Conservation (phyloP, 1,140 invertebrate species). For the Drosophila repletoides region DNA sequence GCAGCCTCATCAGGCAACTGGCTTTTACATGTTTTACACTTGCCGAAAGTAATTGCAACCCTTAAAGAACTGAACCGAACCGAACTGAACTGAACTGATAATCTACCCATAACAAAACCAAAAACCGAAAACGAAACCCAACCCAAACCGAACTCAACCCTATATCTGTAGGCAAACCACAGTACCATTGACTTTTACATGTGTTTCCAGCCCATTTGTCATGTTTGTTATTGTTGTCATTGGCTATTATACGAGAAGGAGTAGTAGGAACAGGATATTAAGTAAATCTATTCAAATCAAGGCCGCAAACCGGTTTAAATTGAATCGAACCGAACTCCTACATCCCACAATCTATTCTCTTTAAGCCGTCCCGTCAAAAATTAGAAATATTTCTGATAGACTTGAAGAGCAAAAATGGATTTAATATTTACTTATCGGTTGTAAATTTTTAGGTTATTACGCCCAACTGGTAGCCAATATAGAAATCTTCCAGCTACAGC, state of each 20-base stretch:
- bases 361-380: no score
- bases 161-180: constrained; percentile 47
- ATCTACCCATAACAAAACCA: no score
- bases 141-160: constrained; percentile 17
- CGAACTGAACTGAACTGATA: no score
- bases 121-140: background rate
- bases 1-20: constrained; percentile 24
- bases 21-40: constrained; percentile 57
- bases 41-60: constrained; percentile 43
- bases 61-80: background rate
- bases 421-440: no score
- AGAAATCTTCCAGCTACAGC: background rate
- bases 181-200: constrained; percentile 69
- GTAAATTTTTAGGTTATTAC: no score
- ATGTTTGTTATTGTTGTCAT: constrained; percentile 9
- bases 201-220: constrained; percentile 49
- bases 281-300: constrained; percentile 8
- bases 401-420: no score
- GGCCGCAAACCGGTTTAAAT: no score
- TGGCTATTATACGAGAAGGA: constrained; percentile 21
- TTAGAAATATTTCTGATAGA: no score
- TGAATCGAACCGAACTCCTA: no score
- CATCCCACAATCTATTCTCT: no score
- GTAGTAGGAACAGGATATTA: no score
- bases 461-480: background rate